phyloP scores from a whole-genome alignment of 2,113 vertebrate genomes.

The Microtus pennsylvanicus region DNA sequence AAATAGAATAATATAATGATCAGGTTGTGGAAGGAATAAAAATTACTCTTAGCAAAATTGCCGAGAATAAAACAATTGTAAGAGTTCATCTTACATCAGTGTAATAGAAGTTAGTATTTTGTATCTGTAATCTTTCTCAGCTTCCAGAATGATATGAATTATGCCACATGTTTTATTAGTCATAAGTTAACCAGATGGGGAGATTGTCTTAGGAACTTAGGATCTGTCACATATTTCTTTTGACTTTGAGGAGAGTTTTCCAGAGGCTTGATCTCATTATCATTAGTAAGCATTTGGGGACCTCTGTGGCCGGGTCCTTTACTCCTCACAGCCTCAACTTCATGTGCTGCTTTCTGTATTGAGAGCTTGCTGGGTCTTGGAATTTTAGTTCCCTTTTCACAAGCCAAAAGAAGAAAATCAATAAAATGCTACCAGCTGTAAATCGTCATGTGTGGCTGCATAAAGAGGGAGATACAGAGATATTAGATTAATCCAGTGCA shows the following conservation, averaged over 20 bases:
- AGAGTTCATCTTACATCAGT: neutral
- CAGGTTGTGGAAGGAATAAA: neutral
- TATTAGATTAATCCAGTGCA: neutral
- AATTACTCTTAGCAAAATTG: neutral
- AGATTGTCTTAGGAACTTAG: conserved; percentile 30
- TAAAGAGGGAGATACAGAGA: neutral
- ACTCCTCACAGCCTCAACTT: neutral
- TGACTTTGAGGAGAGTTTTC: conserved; percentile 20
- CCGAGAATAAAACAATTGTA: neutral
- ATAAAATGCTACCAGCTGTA: neutral
- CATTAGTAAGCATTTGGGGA: neutral
- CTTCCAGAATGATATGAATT: conserved; percentile 36
- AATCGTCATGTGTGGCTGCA: neutral
- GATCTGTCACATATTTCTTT: neutral
- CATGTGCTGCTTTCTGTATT: neutral
- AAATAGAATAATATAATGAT: conserved; percentile 9
- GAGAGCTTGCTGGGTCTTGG: neutral
- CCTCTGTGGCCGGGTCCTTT: neutral
- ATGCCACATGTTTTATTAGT: conserved; percentile 20
- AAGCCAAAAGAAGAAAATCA: neutral
- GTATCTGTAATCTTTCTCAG: neutral
- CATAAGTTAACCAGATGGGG: conserved; percentile 1
- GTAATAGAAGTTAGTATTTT: neutral
- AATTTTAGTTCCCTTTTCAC: conserved; percentile 35
- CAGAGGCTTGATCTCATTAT: neutral